phyloP scores from a whole-genome alignment of 2,113 vertebrate species.

The Datnioides undecimradiatus region DNA sequence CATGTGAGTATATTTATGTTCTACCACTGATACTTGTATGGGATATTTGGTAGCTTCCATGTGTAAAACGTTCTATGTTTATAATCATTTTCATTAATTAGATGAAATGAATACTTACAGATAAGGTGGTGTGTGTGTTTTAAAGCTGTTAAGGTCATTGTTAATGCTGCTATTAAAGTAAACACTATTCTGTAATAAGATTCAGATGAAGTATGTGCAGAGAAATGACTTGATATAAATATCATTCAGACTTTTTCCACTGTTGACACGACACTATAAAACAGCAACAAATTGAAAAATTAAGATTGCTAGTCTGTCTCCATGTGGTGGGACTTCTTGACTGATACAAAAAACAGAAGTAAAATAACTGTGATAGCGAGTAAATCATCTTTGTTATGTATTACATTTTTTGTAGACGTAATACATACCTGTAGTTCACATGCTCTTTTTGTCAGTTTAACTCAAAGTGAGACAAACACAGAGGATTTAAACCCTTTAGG shows the following conservation, averaged over 20 bases:
- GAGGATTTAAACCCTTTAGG: slow-evolving; percentile 1
- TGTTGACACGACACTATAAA: background rate
- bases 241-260: background rate
- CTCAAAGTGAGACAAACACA: slow-evolving; percentile 15
- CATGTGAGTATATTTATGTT: too few relatives aligned
- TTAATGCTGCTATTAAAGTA: background rate
- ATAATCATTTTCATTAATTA: too few relatives aligned
- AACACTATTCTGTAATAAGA: background rate
- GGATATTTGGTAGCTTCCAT: too few relatives aligned
- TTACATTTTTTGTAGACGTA: slow-evolving; percentile 11
- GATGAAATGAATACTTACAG: background rate
- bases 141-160: too few relatives aligned
- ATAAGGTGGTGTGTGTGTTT: background rate
- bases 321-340: background rate
- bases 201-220: background rate
- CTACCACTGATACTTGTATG: too few relatives aligned
- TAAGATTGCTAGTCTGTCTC: background rate
- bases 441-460: background rate
- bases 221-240: background rate
- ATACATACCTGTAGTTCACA: background rate
- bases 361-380: too few relatives aligned
- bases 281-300: background rate
- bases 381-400: slow-evolving; percentile 8
- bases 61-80: too few relatives aligned
- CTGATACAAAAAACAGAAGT: too few relatives aligned